A percentile compares a stretch with the other conserved stretches of the same genome.
Evolutionary conservation across 35 echinoderm and acorn worm genomes (phyloP).

Genomic region (Patiria miniata): DNA sequence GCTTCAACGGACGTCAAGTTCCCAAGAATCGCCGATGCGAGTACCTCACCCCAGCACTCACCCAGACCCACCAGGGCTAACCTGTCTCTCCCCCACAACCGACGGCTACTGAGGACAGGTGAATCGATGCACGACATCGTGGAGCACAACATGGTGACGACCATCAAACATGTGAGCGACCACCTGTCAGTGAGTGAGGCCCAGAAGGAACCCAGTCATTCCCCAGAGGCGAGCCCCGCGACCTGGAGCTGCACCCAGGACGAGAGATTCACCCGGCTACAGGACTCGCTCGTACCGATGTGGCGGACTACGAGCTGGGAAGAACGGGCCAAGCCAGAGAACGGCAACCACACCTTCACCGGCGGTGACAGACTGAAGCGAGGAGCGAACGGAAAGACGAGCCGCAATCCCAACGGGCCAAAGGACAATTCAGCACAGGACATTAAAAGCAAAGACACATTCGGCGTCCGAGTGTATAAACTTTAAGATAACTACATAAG

Average conservation of each 20-base stretch:
- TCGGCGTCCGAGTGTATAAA: too few relatives aligned
- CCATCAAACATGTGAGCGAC: background rate
- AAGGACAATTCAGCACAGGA: too few relatives aligned
- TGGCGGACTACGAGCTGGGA: background rate
- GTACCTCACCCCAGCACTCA: background rate
- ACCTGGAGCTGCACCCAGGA: background rate
- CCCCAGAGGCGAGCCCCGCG: background rate
- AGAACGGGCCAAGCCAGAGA: background rate
- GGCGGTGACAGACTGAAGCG: too few relatives aligned
- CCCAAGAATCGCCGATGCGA: background rate
- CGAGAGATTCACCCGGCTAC: slow-evolving; percentile 7
- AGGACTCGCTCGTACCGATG: background rate
- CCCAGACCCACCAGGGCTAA: background rate
- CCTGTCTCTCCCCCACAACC: background rate
- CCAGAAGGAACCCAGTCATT: background rate
- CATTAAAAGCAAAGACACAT: too few relatives aligned
- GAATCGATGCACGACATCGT: background rate
- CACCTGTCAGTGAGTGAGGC: background rate
- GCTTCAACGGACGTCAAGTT: background rate
- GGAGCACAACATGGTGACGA: background rate
- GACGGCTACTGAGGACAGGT: background rate
- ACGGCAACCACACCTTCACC: too few relatives aligned
- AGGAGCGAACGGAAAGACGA: too few relatives aligned
- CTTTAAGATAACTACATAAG: too few relatives aligned
- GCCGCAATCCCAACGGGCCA: too few relatives aligned